phyloP scores from a whole-genome alignment of 2,888 invertebrate genomes.

The Ectobius pallidus region DNA sequence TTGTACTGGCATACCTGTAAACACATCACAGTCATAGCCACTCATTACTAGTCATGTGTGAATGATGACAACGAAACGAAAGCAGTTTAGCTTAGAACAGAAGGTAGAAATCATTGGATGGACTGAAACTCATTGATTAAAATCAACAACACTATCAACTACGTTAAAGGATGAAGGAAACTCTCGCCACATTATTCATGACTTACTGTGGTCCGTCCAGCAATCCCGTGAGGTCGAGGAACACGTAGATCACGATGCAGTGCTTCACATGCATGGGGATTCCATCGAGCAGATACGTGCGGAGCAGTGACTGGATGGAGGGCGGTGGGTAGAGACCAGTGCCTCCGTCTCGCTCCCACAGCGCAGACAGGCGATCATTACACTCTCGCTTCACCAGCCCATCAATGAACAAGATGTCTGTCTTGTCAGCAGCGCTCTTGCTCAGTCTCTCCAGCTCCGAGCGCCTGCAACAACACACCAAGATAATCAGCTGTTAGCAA shows the following conservation, averaged over 20 bases:
- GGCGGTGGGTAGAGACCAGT: conserved; percentile 80
- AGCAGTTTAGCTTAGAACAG: too few relatives aligned
- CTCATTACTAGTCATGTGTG: too few relatives aligned
- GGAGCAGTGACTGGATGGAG: conserved; percentile 77
- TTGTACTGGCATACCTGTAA: conserved; percentile 42
- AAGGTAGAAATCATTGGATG: too few relatives aligned
- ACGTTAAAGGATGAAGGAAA: too few relatives aligned
- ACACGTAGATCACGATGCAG: conserved; percentile 77
- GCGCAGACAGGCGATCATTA: conserved; percentile 54
- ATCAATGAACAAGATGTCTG: conserved; percentile 68
- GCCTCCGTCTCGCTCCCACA: conserved; percentile 71
- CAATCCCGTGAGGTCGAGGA: conserved; percentile 77
- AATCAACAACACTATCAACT: too few relatives aligned
- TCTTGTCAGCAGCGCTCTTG: conserved; percentile 34
- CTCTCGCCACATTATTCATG: too few relatives aligned
- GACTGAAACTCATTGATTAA: too few relatives aligned
- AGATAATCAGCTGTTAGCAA: background rate
- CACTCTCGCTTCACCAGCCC: conserved; percentile 68
- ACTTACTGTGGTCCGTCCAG: too few relatives aligned
- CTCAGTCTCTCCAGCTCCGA: conserved; percentile 58
- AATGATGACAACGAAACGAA: too few relatives aligned
- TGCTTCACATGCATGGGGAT: conserved; percentile 75
- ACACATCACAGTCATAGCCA: too few relatives aligned
- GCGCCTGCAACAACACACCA: conserved; percentile 55
- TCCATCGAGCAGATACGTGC: conserved; percentile 73